Evolutionary conservation across 2,797 vertebrate genomes (phyloP).

Genomic region (Syndactyla subalaris): DNA sequence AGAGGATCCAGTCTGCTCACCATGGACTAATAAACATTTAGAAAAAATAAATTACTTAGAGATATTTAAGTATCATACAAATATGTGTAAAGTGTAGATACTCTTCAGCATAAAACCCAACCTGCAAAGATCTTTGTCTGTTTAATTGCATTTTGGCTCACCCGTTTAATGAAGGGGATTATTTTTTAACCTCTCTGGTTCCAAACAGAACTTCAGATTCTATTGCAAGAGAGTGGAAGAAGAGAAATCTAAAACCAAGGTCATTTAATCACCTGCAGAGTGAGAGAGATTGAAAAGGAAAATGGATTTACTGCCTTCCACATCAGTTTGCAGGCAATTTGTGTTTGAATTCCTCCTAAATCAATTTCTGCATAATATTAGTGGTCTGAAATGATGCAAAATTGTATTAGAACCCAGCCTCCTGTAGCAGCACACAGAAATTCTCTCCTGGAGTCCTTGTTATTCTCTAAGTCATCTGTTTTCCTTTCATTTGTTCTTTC

Average conservation of each 20-base stretch:
- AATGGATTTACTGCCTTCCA: slow-evolving; percentile 42
- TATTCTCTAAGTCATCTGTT: slow-evolving; percentile 2
- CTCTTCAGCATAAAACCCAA: not conserved
- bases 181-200: slow-evolving; percentile 48
- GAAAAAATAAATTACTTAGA: slow-evolving; percentile 69
- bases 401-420: not conserved
- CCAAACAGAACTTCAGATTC: slow-evolving; percentile 34
- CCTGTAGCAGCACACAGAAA: not conserved
- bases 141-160: slow-evolving; percentile 13
- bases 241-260: slow-evolving; percentile 24
- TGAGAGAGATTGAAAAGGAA: not conserved
- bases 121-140: slow-evolving; percentile 6
- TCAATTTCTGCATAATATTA: slow-evolving; percentile 21
- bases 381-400: not conserved
- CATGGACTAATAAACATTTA: slow-evolving; percentile 69
- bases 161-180: slow-evolving; percentile 8
- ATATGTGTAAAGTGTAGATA: slow-evolving; percentile 18
- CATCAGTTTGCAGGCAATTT: slow-evolving; percentile 28
- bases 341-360: slow-evolving; percentile 39
- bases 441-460: not conserved
- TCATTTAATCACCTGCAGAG: slow-evolving; percentile 41
- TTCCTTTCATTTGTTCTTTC: slow-evolving; percentile 27
- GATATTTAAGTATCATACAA: slow-evolving; percentile 62
- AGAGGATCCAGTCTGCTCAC: slow-evolving; percentile 38
- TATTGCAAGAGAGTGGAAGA: not conserved